Evolutionary conservation across 2,113 vertebrate genomes (phyloP).

Genomic region (Clinocottus analis): DNA sequence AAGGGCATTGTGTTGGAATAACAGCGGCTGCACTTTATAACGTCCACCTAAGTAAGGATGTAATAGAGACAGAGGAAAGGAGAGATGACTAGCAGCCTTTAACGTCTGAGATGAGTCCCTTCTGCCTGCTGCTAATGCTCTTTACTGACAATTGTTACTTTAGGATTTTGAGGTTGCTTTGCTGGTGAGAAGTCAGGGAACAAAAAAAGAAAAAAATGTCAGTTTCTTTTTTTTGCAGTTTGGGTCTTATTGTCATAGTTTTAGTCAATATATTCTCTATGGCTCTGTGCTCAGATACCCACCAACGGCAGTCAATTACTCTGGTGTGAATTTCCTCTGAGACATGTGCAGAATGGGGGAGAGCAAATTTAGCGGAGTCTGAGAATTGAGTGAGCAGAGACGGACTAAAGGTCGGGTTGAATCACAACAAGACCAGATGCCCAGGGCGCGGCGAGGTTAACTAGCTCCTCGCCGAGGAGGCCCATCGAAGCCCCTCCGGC

Average conservation of each 20-base stretch:
- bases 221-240: too few species aligned
- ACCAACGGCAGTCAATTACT: constrained; percentile 62
- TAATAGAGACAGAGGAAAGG: constrained; percentile 5
- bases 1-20: background rate
- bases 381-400: constrained; percentile 41
- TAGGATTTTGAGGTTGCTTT: constrained; percentile 10
- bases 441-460: constrained; percentile 50
- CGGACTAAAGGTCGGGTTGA: constrained; percentile 45
- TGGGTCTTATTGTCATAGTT: constrained; percentile 32
- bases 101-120: constrained; percentile 23
- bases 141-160: constrained; percentile 23
- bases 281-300: constrained; percentile 49
- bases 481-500: constrained; percentile 31
- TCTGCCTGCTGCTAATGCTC: constrained; percentile 25
- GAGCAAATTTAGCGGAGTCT: constrained; percentile 65
- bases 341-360: constrained; percentile 41
- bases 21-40: constrained; percentile 15
- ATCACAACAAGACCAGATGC: constrained; percentile 57
- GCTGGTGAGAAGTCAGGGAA: constrained; percentile 17
- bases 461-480: constrained; percentile 40
- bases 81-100: constrained; percentile 7
- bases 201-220: too few species aligned
- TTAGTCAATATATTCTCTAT: constrained; percentile 33
- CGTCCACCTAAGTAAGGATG: background rate
- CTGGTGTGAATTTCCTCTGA: constrained; percentile 66